These are phyloP conservation scores for Pseudorhombus dupliciocellatus DNA, from an alignment of 2,113 vertebrate species.

Conservation along the genomic window DNA sequence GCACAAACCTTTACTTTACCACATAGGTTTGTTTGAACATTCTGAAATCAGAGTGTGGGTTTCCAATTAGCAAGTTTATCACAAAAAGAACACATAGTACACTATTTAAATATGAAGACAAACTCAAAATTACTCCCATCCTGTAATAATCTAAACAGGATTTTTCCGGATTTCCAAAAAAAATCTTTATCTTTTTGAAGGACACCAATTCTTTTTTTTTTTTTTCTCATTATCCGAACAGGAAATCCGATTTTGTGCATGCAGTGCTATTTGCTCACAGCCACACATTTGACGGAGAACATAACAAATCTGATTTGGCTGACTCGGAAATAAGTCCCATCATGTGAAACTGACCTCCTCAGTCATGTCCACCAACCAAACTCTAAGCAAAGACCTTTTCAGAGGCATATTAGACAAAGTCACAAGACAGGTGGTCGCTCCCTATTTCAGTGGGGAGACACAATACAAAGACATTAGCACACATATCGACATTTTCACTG, in stretches of 20 bases:
- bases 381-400: background rate
- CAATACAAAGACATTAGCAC: background rate
- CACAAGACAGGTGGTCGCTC: too few species aligned
- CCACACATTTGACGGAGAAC: background rate
- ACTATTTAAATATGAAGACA: too few species aligned
- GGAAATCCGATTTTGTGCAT: background rate
- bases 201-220: background rate
- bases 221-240: background rate
- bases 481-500: background rate
- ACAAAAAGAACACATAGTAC: too few species aligned
- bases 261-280: background rate
- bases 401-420: background rate
- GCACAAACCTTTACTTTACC: too few species aligned
- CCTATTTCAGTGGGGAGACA: background rate
- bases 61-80: too few species aligned
- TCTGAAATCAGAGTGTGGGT: too few species aligned
- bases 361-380: slow-evolving; percentile 5
- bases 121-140: too few species aligned
- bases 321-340: background rate
- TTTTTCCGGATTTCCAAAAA: too few species aligned
- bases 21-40: too few species aligned
- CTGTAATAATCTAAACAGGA: too few species aligned
- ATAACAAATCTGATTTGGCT: slow-evolving; percentile 25
- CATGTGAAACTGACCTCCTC: too few species aligned
- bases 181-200: too few species aligned